These are phyloP conservation scores for Mixornis gularis DNA, from an alignment of 2,113 vertebrate genomes.

Conservation along the genomic window DNA sequence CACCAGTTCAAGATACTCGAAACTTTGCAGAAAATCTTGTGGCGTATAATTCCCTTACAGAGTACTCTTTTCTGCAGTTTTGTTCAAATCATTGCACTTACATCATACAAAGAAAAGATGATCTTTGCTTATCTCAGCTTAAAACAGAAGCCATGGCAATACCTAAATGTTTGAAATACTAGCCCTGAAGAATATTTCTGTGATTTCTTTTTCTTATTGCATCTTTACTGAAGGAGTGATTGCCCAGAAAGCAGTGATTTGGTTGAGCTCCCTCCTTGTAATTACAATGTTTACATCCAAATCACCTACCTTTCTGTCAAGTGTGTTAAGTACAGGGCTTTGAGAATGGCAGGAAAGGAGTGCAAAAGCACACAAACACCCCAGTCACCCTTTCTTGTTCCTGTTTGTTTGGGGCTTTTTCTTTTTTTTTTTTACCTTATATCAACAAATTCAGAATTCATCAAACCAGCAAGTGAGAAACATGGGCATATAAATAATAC, in stretches of 20 bases:
- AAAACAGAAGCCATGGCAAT: background rate
- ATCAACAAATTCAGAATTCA: background rate
- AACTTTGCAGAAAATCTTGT: background rate
- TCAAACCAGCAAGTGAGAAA: background rate
- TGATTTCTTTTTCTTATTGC: background rate
- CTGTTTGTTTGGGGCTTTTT: background rate
- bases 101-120: fast-evolving
- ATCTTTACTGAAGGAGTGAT: background rate
- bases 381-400: background rate
- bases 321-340: background rate
- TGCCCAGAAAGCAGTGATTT: background rate
- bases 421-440: background rate
- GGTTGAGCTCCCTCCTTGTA: background rate
- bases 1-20: background rate
- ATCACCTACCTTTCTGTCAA: background rate
- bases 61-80: background rate
- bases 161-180: background rate
- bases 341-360: background rate
- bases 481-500: background rate
- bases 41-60: background rate
- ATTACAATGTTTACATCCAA: background rate
- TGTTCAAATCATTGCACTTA: background rate
- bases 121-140: background rate
- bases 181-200: background rate
- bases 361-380: background rate